Conservation (phyloP, 2,113 vertebrate species). For the Marmota monax region DNA sequence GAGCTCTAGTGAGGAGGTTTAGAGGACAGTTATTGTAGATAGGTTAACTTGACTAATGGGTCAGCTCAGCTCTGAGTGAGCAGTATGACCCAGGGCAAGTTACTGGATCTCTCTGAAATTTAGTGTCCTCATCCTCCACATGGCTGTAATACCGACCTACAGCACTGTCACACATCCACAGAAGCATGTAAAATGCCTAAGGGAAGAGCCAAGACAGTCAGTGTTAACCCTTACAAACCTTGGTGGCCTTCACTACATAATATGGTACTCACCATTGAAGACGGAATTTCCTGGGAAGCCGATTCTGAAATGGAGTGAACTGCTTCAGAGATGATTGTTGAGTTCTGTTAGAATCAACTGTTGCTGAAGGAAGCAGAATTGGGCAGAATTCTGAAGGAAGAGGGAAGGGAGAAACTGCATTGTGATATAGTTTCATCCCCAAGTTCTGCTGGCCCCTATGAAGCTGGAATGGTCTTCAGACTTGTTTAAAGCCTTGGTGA, state of each 20-base stretch:
- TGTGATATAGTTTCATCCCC: not conserved
- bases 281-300: not conserved
- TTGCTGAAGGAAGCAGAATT: not conserved
- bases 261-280: not conserved
- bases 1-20: not conserved
- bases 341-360: not conserved
- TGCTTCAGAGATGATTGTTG: not conserved
- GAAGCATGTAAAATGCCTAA: not conserved
- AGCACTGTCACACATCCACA: not conserved
- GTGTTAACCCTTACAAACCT: not conserved
- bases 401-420: not conserved
- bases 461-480: not conserved
- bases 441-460: not conserved
- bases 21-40: not conserved
- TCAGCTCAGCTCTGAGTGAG: not conserved
- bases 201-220: not conserved
- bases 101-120: not conserved
- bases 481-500: not conserved
- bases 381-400: not conserved
- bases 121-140: not conserved
- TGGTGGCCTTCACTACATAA: not conserved
- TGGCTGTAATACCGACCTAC: not conserved
- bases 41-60: not conserved
- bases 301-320: not conserved
- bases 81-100: not conserved